These are phyloP conservation scores for Psammodynastes pulverulentus DNA, from an alignment of 2,113 vertebrate species.

Conservation along the genomic window DNA sequence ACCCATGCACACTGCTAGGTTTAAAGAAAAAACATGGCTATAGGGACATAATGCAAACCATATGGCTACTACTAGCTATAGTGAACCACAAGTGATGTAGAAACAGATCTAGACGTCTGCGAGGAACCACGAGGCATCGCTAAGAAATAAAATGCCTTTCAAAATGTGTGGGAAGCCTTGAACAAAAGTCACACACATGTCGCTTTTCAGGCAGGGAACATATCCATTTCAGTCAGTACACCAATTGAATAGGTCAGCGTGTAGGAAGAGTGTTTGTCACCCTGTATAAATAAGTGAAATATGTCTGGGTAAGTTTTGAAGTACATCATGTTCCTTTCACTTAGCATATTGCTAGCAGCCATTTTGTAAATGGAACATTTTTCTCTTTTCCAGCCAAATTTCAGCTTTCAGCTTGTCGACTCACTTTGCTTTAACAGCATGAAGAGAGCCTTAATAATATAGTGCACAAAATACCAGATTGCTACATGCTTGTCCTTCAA, in stretches of 20 bases:
- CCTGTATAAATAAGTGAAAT: not conserved
- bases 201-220: slow-evolving; percentile 20
- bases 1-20: not conserved
- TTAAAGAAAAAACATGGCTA: not conserved
- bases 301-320: slow-evolving; percentile 4
- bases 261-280: not conserved
- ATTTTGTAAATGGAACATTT: not conserved
- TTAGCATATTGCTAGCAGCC: not conserved
- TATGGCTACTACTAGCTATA: slow-evolving; percentile 9
- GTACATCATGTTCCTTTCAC: not conserved
- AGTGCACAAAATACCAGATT: not conserved
- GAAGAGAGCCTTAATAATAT: not conserved
- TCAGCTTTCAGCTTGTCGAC: not conserved
- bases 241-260: slow-evolving; percentile 1
- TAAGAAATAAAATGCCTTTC: slow-evolving; percentile 13
- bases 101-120: slow-evolving; percentile 7
- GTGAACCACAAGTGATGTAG: not conserved
- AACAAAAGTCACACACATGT: not conserved
- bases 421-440: not conserved
- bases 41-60: slow-evolving; percentile 4
- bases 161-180: not conserved
- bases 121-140: not conserved
- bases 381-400: not conserved
- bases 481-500: not conserved
- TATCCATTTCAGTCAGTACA: not conserved